Conservation (phyloP, 1,140 invertebrate genomes). For the Galendromus occidentalis region DNA sequence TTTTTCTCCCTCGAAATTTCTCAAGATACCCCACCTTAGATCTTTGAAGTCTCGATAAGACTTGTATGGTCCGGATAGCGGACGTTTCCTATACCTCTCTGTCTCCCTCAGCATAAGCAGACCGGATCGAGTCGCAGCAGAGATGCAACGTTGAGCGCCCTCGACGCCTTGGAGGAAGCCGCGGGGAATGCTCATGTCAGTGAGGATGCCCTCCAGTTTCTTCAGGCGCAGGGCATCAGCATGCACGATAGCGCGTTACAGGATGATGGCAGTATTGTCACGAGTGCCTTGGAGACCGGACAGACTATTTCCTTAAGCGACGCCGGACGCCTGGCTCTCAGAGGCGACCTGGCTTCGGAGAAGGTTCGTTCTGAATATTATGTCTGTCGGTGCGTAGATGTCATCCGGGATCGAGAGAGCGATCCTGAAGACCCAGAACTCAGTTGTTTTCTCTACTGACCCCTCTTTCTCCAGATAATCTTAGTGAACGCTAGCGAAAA, state of each 20-base stretch:
- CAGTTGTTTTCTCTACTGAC: too few species aligned
- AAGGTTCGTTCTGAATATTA: neutral
- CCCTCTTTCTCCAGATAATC: conserved; percentile 6
- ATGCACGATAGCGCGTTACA: neutral
- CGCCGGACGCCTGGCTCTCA: neutral
- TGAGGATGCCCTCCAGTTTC: neutral
- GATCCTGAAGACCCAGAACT: too few species aligned
- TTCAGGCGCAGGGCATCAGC: neutral
- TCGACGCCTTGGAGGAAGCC: neutral
- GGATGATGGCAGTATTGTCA: neutral
- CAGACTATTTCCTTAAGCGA: neutral
- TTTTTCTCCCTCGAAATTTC: too few species aligned
- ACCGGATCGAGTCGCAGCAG: too few species aligned
- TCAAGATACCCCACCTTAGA: too few species aligned
- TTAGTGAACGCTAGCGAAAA: neutral
- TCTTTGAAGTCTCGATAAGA: too few species aligned
- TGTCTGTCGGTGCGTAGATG: neutral
- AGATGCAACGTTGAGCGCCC: neutral
- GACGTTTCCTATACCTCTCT: too few species aligned
- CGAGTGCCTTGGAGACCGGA: neutral
- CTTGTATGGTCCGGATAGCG: too few species aligned
- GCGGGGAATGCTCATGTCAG: neutral
- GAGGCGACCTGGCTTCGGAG: neutral
- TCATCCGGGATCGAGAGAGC: neutral
- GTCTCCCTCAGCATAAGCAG: too few species aligned